phyloP scores from a whole-genome alignment of 2,888 invertebrate species.

The Archaeoteleia sp. region DNA sequence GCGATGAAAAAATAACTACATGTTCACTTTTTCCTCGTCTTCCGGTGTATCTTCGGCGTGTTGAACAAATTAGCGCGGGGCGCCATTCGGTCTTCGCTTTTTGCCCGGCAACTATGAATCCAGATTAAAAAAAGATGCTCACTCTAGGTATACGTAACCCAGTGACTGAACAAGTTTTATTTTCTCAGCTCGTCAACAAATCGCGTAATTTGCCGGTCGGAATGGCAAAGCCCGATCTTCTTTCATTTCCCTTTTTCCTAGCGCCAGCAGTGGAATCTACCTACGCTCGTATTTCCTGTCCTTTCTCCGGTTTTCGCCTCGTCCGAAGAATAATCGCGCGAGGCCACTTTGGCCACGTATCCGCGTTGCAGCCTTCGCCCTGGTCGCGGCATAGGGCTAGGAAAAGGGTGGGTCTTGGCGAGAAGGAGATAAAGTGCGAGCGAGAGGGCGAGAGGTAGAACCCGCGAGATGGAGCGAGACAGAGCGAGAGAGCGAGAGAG shows the following conservation, averaged over 20 bases:
- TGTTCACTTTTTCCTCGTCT: too few species aligned
- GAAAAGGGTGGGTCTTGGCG: conserved; percentile 10
- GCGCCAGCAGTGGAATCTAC: background rate
- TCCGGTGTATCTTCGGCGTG: too few species aligned
- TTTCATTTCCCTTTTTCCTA: background rate
- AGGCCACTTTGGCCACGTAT: conserved; percentile 9
- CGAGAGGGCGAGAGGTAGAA: conserved; percentile 34
- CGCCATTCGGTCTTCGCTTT: too few species aligned
- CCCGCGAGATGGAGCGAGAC: conserved; percentile 24
- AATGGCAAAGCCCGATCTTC: background rate
- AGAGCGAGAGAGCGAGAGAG: conserved; percentile 31
- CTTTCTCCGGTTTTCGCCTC: background rate
- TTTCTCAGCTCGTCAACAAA: conserved; percentile 3
- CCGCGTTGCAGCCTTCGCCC: background rate
- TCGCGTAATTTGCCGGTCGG: conserved; percentile 2
- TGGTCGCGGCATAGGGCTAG: background rate
- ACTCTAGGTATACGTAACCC: background rate
- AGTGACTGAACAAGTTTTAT: background rate
- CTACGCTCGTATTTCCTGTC: conserved; percentile 9
- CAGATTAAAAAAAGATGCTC: too few species aligned
- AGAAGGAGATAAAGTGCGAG: conserved; percentile 8
- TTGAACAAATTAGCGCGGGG: too few species aligned
- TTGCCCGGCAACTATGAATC: too few species aligned
- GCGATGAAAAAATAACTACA: too few species aligned
- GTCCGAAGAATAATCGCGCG: conserved; percentile 14